Evolutionary conservation across 2,797 vertebrate genomes (phyloP).

Genomic region (Botia almorhae): DNA sequence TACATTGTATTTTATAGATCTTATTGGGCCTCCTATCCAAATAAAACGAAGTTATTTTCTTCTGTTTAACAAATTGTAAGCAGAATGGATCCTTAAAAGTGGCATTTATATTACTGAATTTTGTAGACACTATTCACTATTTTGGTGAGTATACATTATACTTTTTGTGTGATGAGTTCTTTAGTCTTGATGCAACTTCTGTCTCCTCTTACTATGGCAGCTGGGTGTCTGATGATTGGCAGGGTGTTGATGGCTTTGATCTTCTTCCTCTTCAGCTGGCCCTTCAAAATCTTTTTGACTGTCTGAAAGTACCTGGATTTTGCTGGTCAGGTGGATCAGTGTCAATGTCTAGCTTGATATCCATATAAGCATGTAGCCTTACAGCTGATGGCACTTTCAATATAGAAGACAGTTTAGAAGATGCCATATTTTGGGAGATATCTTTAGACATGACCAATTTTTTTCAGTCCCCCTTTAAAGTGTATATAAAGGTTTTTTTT

Average conservation of each 20-base stretch:
- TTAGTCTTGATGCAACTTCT: neutral
- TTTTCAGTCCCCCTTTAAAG: neutral
- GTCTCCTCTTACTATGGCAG: neutral
- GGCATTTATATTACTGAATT: too few species aligned
- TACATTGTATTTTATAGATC: too few species aligned
- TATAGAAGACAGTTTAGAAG: neutral
- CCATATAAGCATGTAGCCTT: neutral
- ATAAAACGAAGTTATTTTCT: too few species aligned
- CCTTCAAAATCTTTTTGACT: neutral
- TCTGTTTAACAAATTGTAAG: too few species aligned
- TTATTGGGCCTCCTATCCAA: too few species aligned
- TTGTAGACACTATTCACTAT: too few species aligned
- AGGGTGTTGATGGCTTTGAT: slow-evolving; percentile 26
- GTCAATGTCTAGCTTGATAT: slow-evolving; percentile 16
- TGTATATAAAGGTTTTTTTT: neutral
- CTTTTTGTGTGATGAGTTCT: neutral
- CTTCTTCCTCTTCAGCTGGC: neutral
- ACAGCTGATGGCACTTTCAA: neutral
- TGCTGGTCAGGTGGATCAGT: neutral
- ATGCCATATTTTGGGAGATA: neutral
- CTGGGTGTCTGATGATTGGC: slow-evolving; percentile 13
- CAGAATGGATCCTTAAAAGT: too few species aligned
- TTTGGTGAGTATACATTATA: too few species aligned
- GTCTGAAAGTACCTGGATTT: neutral
- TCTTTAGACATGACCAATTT: too few species aligned